Evolutionary conservation across 2,888 invertebrate species (phyloP).

Genomic region (Cylindroiulus punctatus): DNA sequence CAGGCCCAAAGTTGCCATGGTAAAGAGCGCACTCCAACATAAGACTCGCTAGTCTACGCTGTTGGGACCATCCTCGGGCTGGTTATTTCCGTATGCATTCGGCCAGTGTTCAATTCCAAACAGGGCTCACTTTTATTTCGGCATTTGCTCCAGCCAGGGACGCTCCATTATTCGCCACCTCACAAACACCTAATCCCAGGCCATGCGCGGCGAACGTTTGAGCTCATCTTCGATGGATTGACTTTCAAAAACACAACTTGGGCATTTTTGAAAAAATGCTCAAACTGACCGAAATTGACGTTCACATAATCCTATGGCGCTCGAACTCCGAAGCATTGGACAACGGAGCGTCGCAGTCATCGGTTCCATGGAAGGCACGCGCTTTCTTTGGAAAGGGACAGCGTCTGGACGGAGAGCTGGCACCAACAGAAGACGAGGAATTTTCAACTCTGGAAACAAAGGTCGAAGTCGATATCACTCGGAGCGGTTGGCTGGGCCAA

Average conservation of each 20-base stretch:
- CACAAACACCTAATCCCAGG: neutral
- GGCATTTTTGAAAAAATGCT: neutral
- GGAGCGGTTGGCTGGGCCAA: neutral
- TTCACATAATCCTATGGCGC: constrained; percentile 1
- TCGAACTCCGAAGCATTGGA: neutral
- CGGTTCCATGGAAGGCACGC: neutral
- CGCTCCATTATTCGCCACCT: constrained; percentile 24
- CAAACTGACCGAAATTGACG: no score
- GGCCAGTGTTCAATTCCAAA: neutral
- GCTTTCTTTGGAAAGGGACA: neutral
- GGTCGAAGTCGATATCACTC: neutral
- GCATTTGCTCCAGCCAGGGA: neutral
- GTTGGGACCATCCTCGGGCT: no score
- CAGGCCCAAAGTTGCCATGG: constrained; percentile 93
- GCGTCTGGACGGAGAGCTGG: neutral
- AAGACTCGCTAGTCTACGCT: no score
- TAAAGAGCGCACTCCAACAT: neutral
- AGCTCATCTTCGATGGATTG: neutral
- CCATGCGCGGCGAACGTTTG: neutral
- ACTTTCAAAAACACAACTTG: neutral
- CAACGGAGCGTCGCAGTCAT: neutral
- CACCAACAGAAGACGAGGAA: neutral
- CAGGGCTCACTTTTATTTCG: neutral
- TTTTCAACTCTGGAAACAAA: neutral
- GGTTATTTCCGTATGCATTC: neutral